Evolutionary conservation across 2,113 vertebrate species (phyloP).

Genomic region (Xiphias gladius): DNA sequence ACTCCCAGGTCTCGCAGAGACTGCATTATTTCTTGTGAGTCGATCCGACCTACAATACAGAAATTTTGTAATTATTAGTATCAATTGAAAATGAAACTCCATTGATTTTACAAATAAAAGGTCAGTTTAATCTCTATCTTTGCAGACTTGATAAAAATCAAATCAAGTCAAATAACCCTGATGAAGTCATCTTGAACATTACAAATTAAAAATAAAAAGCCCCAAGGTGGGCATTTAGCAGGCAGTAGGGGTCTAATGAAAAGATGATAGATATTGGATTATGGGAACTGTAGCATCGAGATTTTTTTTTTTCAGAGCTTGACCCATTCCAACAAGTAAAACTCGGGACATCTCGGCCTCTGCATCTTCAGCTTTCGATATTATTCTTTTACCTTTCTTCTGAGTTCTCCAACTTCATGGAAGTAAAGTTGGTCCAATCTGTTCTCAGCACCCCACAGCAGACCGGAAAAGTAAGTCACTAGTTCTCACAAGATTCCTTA

Average conservation of each 20-base stretch:
- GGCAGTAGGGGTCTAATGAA: no score
- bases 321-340: no score
- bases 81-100: neutral
- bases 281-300: no score
- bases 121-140: neutral
- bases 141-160: neutral
- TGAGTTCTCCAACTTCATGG: no score
- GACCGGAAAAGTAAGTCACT: neutral
- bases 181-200: neutral
- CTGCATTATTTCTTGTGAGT: conserved; percentile 96
- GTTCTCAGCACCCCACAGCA: neutral
- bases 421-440: neutral
- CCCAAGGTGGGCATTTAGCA: no score
- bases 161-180: no score
- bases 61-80: no score
- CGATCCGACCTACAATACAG: conserved; percentile 87
- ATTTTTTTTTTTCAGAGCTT: no score
- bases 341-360: no score
- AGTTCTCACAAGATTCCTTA: conserved; percentile 63
- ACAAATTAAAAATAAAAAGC: neutral
- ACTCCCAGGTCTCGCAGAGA: conserved; percentile 94
- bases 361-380: no score
- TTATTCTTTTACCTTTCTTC: no score
- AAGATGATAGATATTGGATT: no score
- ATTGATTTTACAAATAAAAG: neutral